Evolutionary conservation across 1,140 invertebrate genomes (phyloP), one percentile per base, ranked within the genome.

Genomic region (Drosophila athabasca): DNA sequence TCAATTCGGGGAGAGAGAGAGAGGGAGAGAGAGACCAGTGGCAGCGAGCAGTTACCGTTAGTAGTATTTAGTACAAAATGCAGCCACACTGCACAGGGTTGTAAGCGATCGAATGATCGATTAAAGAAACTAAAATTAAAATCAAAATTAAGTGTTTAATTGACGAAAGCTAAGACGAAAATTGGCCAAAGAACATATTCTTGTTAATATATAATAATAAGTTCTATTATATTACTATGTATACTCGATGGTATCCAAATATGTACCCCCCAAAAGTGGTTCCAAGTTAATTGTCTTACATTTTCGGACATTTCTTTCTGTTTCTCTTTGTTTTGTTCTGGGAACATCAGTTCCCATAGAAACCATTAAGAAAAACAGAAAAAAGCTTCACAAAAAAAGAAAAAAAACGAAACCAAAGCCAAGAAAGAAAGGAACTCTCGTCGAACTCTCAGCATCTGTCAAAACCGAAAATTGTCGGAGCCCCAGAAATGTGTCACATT

Each of bases 381-480:
- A 39, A 39, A 35, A 11, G 7, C 29, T 35, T 29, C 9, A 54
- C 35, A 41, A 54, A 24, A 7, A 31, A 31, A 6, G 17, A 19
- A n/a, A n/a, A 29, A 29, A 29, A 29, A 29, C 29, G 7, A 29
- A 29, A 7, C 26, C 6, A 29, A 29, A 31, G 24, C 39, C 19
- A 4, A 41, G 8, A 31, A 22, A 26, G 2, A 49, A 15, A 44
- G 7, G 35, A n/a, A 24, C 24, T 35, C 13, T 22, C 8, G 4
- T 7, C 13, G 9, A 69, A 69, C 67, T 58, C 67, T 49, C 45
- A 49, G 29, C 67, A 70, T 69, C 67, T 70, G 67, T 70, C 65
- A 39, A 69, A 68, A 57, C n/a, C 48, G 6, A 53, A 53, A 13
- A 39, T 13, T 39, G 35, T 39, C 35, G 35, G 11, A 39, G 35